Percentiles rank a stretch among this genome's conserved stretches.
Conservation (phyloP, 1,140 invertebrate genomes). For the Drosophila subobscura region DNA sequence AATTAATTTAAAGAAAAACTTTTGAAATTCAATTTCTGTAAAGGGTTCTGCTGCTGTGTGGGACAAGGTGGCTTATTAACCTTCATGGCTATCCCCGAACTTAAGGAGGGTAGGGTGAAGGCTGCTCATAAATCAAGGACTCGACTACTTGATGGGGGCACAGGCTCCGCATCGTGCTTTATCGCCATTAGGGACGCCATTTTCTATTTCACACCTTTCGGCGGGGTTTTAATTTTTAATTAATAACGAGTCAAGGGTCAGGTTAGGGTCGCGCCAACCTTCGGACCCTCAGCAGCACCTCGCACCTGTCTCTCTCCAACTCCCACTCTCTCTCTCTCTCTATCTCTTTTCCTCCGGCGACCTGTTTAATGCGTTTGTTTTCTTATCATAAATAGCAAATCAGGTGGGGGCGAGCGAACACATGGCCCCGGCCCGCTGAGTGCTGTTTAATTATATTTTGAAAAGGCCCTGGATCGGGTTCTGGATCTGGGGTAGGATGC, state of each 20-base stretch:
- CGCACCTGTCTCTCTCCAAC: background rate
- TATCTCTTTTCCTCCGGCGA: background rate
- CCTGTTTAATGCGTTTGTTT: conserved; percentile 77
- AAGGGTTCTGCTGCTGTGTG: background rate
- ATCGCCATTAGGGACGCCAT: conserved; percentile 73
- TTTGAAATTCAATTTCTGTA: conserved; percentile 56
- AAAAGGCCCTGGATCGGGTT: conserved; percentile 34
- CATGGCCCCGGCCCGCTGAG: conserved; percentile 67
- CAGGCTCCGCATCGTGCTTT: conserved; percentile 60
- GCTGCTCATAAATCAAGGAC: conserved; percentile 71
- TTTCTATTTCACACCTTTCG: conserved; percentile 81
- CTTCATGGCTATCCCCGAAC: conserved; percentile 64
- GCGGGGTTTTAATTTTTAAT: conserved; percentile 80
- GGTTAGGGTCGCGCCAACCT: conserved; percentile 54
- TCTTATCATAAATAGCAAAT: conserved; percentile 82
- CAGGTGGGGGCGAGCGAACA: conserved; percentile 55
- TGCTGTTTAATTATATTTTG: conserved; percentile 79
- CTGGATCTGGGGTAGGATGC: conserved; percentile 53
- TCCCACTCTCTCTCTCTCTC: background rate
- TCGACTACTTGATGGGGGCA: conserved; percentile 36
- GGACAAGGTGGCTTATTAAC: conserved; percentile 52
- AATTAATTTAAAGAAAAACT: conserved; percentile 62
- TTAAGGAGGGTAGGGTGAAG: conserved; percentile 1
- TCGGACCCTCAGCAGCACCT: conserved; percentile 16
- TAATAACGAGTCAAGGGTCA: conserved; percentile 75